Evolutionary conservation across 2,888 invertebrate genomes (phyloP).

Genomic region (Subacronicta megacephala): DNA sequence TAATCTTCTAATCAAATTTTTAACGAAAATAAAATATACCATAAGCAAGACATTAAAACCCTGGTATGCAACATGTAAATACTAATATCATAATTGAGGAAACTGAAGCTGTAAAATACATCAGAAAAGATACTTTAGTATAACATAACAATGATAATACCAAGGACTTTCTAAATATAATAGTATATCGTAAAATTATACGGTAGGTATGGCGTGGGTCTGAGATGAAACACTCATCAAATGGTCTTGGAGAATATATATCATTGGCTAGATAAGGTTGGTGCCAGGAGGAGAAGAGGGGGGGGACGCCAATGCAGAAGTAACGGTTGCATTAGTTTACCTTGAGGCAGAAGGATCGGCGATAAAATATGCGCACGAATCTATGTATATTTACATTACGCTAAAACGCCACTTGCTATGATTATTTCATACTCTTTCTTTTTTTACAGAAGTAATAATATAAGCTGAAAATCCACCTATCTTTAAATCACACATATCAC

Average conservation of each 20-base stretch:
- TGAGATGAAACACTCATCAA: slow-evolving; percentile 53
- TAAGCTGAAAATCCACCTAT: too few species aligned
- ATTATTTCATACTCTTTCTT: too few species aligned
- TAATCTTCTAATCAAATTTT: too few species aligned
- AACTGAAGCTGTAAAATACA: slow-evolving; percentile 43
- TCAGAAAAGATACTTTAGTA: slow-evolving; percentile 44
- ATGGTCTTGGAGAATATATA: slow-evolving; percentile 55
- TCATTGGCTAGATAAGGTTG: slow-evolving; percentile 49
- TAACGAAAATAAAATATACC: too few species aligned
- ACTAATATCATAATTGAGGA: slow-evolving; percentile 36
- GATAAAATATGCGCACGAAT: slow-evolving; percentile 14
- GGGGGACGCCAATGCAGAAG: slow-evolving; percentile 40
- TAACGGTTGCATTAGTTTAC: slow-evolving; percentile 49
- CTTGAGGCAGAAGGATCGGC: slow-evolving; percentile 39
- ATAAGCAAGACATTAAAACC: slow-evolving; percentile 28
- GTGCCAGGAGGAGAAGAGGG: slow-evolving; percentile 48
- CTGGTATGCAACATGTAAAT: slow-evolving; percentile 13
- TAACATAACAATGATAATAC: slow-evolving; percentile 50
- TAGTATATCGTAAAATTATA: slow-evolving; percentile 53
- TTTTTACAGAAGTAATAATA: too few species aligned
- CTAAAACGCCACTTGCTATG: too few species aligned
- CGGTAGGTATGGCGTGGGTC: slow-evolving; percentile 45
- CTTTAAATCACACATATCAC: too few species aligned
- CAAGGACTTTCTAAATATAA: slow-evolving; percentile 61
- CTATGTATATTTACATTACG: too few species aligned